Percentiles rank a stretch among this genome's conserved stretches.
These are phyloP conservation scores for Sebastes goodei DNA, from an alignment of 2,797 vertebrate genomes.

Conservation along the genomic window DNA sequence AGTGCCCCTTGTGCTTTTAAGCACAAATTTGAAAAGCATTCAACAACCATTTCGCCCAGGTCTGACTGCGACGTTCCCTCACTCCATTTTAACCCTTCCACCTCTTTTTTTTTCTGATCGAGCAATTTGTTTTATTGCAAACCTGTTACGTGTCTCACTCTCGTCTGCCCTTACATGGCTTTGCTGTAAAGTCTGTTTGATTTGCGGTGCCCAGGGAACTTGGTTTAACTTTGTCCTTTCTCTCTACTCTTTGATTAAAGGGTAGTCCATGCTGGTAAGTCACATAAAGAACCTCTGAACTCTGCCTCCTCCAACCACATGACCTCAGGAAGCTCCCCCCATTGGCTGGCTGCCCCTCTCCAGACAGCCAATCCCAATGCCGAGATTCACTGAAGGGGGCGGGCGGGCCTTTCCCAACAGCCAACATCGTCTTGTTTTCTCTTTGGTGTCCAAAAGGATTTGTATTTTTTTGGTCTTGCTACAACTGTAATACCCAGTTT, in stretches of 20 bases:
- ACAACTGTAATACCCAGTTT: constrained; percentile 78
- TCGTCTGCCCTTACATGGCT: constrained; percentile 76
- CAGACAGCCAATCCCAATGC: constrained; percentile 98
- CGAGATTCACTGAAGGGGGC: constrained; percentile 97
- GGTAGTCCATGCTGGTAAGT: constrained; percentile 99
- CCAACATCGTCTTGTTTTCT: constrained; percentile 98
- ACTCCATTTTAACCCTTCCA: constrained; percentile 65
- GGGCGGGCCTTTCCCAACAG: constrained; percentile 94
- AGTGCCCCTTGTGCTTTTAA: constrained; percentile 25
- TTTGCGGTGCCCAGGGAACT: constrained; percentile 86
- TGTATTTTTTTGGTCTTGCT: constrained; percentile 95
- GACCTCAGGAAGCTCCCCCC: constrained; percentile 98
- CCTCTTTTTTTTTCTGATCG: constrained; percentile 59
- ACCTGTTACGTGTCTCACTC: constrained; percentile 63
- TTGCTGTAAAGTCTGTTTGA: constrained; percentile 74
- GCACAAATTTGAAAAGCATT: constrained; percentile 54
- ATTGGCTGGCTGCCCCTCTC: constrained; percentile 97
- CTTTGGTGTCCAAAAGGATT: constrained; percentile 96
- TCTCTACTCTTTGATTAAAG: constrained; percentile 99
- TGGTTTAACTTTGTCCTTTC: constrained; percentile 99
- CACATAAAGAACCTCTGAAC: constrained; percentile 99
- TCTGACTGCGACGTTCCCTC: constrained; percentile 65
- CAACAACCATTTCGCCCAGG: constrained; percentile 69
- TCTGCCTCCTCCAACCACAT: constrained; percentile 99
- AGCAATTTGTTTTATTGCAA: constrained; percentile 67